Conservation (phyloP, 2,113 vertebrate genomes). For the Sinosuthora webbiana region DNA sequence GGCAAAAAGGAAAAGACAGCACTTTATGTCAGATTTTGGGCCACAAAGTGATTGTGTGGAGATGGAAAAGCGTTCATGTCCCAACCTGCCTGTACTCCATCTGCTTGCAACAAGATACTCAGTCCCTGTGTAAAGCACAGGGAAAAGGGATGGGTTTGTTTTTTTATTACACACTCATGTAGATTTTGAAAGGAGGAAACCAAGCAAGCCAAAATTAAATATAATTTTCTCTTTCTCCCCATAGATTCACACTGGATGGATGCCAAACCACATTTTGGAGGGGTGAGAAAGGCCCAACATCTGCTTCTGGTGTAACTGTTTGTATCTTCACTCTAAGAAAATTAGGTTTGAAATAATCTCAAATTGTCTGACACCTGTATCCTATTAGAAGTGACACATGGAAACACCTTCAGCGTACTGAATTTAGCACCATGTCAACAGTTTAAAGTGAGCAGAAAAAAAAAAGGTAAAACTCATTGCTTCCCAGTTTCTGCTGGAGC, state of each 20-base stretch:
- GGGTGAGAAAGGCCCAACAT: conserved; percentile 56
- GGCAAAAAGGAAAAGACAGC: background rate
- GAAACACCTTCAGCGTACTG: conserved; percentile 56
- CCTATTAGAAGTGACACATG: conserved; percentile 69
- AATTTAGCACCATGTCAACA: conserved; percentile 67
- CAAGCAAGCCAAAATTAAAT: conserved; percentile 52
- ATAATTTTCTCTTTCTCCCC: conserved; percentile 53
- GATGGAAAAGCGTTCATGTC: rapidly evolving
- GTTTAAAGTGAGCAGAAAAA: conserved; percentile 37
- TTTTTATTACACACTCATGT: conserved; percentile 1
- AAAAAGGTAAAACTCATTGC: conserved; percentile 21
- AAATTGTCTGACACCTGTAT: conserved; percentile 63
- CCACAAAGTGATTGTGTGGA: background rate
- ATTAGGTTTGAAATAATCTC: conserved; percentile 70
- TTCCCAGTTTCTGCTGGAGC: conserved; percentile 20
- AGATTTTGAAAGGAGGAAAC: conserved; percentile 50
- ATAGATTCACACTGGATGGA: conserved; percentile 8
- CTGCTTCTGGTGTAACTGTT: conserved; percentile 65
- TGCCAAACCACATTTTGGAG: conserved; percentile 58
- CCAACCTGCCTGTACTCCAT: conserved; percentile 3
- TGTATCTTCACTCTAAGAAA: conserved; percentile 62
- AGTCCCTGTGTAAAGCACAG: background rate
- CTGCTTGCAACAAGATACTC: conserved; percentile 24
- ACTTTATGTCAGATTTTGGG: background rate
- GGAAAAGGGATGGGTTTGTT: background rate